A percentile compares a stretch with the other conserved stretches of the same genome.
phyloP scores from a whole-genome alignment of 2,888 invertebrate genomes.

The Sinotaia quadrata region DNA sequence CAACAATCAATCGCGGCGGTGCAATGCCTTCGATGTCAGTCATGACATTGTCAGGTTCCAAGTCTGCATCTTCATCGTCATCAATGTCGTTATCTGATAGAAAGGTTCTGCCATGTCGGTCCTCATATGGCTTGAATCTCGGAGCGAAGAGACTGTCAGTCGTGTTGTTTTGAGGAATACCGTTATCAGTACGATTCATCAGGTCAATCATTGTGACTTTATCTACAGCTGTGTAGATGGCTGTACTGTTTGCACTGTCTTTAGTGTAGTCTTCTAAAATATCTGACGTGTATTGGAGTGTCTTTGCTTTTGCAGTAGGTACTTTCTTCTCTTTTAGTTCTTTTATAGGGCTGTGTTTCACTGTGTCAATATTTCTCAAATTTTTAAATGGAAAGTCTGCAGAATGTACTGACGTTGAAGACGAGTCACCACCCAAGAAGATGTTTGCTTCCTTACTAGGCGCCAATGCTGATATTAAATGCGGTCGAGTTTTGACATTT shows the following conservation, averaged over 20 bases:
- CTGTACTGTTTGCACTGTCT: conserved; percentile 2
- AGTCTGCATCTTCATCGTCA: conserved; percentile 31
- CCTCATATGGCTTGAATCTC: conserved; percentile 21
- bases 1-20: conserved; percentile 34
- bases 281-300: conserved; percentile 29
- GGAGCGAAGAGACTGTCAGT: conserved; percentile 35
- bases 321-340: conserved; percentile 15
- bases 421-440: too few species aligned
- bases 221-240: conserved; percentile 3
- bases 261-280: conserved; percentile 20
- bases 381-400: background rate
- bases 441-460: too few species aligned
- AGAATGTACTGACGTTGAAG: too few species aligned
- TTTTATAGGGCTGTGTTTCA: conserved; percentile 28
- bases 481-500: too few species aligned
- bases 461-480: too few species aligned
- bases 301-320: background rate
- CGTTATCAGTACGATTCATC: too few species aligned
- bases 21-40: conserved; percentile 34
- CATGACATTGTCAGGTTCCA: conserved; percentile 32
- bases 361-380: conserved; percentile 13
- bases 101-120: conserved; percentile 31
- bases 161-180: conserved; percentile 12
- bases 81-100: conserved; percentile 33
- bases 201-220: background rate